Conservation (phyloP, 2,113 vertebrate species). For the Rhinolophus sinicus region DNA sequence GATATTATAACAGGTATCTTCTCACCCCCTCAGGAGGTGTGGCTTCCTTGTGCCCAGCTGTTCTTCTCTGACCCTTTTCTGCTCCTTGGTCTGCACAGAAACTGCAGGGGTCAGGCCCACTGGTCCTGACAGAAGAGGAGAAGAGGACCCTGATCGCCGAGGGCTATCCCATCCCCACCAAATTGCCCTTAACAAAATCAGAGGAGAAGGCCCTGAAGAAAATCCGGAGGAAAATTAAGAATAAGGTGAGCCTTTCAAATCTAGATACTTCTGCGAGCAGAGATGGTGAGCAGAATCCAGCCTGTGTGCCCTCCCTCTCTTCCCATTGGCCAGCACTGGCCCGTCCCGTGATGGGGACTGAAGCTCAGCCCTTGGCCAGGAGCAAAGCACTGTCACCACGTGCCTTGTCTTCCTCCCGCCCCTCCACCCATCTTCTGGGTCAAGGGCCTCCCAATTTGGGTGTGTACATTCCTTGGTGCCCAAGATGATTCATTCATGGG, state of each 20-base stretch:
- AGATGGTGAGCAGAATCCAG: accelerated
- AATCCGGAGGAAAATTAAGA: conserved; percentile 99
- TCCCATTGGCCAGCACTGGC: background rate
- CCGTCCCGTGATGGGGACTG: accelerated
- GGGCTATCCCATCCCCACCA: conserved; percentile 97
- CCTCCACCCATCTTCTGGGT: background rate
- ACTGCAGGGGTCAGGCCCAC: conserved; percentile 95
- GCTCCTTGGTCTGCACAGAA: conserved; percentile 81
- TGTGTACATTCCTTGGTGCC: accelerated
- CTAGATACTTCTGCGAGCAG: background rate
- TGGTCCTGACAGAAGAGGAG: conserved; percentile 97
- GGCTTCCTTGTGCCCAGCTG: background rate
- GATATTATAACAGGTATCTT: background rate
- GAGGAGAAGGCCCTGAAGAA: conserved; percentile 99
- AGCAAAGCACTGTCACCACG: background rate
- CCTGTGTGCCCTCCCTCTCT: accelerated
- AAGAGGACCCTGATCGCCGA: conserved; percentile 96
- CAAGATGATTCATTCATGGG: background rate
- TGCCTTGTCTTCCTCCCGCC: too few relatives aligned
- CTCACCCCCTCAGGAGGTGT: accelerated
- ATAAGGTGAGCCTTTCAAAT: conserved; percentile 88
- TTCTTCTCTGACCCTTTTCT: background rate
- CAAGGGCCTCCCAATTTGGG: background rate
- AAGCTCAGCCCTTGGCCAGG: background rate
- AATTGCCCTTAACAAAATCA: conserved; percentile 95